Base-by-base conservation (phyloP, 2,888 invertebrate species). In the Patella pellucida region DNA sequence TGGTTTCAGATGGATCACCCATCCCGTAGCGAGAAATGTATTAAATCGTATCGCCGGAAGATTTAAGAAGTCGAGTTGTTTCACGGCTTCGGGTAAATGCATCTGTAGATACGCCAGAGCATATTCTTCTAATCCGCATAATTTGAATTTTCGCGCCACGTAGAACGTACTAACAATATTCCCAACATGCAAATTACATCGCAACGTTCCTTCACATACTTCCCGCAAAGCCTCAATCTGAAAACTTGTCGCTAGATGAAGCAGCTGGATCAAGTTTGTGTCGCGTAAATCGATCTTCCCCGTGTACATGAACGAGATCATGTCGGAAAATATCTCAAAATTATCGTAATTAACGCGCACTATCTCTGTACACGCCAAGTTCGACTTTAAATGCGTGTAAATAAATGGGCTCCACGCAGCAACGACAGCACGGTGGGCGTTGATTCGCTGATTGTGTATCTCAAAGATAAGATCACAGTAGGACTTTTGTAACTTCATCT, bases 241-340 rank as follows among this genome's bases (percentile, higher is more conserved):
- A 88, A 94, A 94, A 87, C 93, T 93, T 89, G 94, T 93, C 16
- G 94, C 93, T 74, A 94, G 89, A 81, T 93, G 91, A 68, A 94
- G 89, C 71, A 94, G 88, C 88, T 94, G 94, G 73, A 93, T 92
- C 52, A 94, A 93, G 87, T 93, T 94, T 52, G 92, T 91, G 83
- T 93, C 92, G 83, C 93, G 92, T 74, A 94, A 93, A 14, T 92
- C 92, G 11, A 93, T 92, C 82, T 92, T 92, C 9, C 94, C 94
- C 52, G 94, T 93, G 88, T 94, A 94, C 92, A 94, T 93, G 86
- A 93, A 94, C 86, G 93, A 93, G 41, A 94, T 88, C 72, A 94
- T 91, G 56, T 92, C 91, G 27, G 91, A 90, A 89, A 94, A 94
- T 73, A 93, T 93, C 78, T 92, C 93, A 76, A 92, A 92, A 87